These are phyloP conservation scores for Tubiluchus corallicola DNA, from an alignment of 2,888 invertebrate genomes.

Conservation along the genomic window DNA sequence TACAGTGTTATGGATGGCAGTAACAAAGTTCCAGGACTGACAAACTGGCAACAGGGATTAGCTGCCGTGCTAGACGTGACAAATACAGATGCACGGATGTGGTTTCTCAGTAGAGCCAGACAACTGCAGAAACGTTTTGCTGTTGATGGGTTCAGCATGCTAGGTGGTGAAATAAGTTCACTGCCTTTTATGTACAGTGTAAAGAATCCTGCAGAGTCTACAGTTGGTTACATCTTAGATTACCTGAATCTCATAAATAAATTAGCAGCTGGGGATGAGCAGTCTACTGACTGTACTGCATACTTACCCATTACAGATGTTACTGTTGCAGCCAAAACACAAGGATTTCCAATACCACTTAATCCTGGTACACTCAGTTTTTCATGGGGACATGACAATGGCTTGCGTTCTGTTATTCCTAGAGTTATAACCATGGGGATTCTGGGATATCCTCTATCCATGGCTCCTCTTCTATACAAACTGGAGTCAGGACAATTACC, in stretches of 20 bases:
- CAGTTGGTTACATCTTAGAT: background rate
- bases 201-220: background rate
- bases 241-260: background rate
- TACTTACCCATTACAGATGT: background rate
- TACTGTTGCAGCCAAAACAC: background rate
- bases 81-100: background rate
- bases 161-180: background rate
- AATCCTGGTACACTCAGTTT: background rate
- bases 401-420: background rate
- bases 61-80: constrained; percentile 3
- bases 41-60: background rate
- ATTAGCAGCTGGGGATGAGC: too few relatives aligned
- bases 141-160: background rate
- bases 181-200: background rate
- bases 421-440: background rate
- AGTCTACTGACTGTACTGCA: background rate
- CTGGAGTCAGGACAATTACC: background rate
- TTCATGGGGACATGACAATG: background rate
- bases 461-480: background rate
- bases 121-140: background rate
- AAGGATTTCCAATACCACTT: background rate
- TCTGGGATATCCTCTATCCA: background rate
- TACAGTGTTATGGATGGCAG: background rate
- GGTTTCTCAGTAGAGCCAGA: background rate
- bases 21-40: background rate